Base-by-base conservation (phyloP, 1,140 invertebrate species). In the Harlomillsia oculata region DNA sequence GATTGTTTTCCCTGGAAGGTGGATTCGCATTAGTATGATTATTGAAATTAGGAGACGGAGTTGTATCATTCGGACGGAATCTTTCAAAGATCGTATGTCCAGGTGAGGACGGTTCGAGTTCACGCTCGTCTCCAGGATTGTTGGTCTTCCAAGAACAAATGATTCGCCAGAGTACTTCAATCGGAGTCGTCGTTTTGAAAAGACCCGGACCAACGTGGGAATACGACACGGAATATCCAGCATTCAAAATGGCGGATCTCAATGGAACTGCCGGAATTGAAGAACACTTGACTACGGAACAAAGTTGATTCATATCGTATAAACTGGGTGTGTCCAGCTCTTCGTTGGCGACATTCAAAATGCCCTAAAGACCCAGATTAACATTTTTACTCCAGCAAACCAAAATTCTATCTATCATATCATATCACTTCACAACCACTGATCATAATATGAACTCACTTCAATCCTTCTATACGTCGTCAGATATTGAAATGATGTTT, bases 131-230 rank as follows among this genome's bases (percentile, higher is more conserved):
- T 32, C 28, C 32, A 34, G 56, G 36, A 20, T 37, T 40, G 71
- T 13, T 71, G 69, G 0, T 79, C 72, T 1, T 77, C 89, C 90
- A 95, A 25, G 77, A 76, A 62, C 86, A 75, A 50, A 97, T 77
- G n/a, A 97, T 82, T 71, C 95, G 92, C 96, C 95, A 99, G 14
- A 99, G 71, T 16, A 96, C 75, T 4, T 76, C 69, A 32, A 80
- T 72, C 0, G 97, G 91, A 0, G 96, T 95, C 72, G 93, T 76
- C 0, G 96, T 98, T 75, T 99, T 99, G 3, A 98, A 75, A 0
- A 91, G 93, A 58, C 82, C 80, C 66, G 83, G 86, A 45, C 79
- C 79, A 46, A 87, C 84, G 74, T 99, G 97, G 0, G 94, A 95
- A 59, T 82, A 81, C 0, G 94, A 97, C 3, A 97, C 92, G 64